Percentiles rank a stretch among this genome's conserved stretches.
These are phyloP conservation scores for Diabrotica undecimpunctata DNA, from an alignment of 1,140 invertebrate genomes.

Conservation along the genomic window DNA sequence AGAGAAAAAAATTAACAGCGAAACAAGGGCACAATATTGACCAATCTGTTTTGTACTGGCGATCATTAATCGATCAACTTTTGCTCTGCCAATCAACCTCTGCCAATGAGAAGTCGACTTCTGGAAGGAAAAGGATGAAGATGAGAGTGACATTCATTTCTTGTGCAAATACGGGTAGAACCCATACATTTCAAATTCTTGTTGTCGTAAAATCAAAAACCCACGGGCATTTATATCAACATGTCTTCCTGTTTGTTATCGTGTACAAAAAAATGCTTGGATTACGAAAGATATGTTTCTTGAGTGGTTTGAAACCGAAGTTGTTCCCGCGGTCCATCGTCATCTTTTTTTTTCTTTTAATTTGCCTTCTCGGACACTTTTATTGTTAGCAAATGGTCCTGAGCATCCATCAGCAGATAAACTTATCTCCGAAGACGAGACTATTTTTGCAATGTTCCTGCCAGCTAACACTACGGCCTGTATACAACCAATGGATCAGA, in stretches of 20 bases:
- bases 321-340: constrained; percentile 23
- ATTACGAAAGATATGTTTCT: constrained; percentile 27
- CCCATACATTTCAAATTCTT: constrained; percentile 41
- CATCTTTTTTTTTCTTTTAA: constrained; percentile 35
- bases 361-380: constrained; percentile 22
- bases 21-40: constrained; percentile 28
- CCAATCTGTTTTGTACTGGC: constrained; percentile 23
- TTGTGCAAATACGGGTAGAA: constrained; percentile 39
- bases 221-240: constrained; percentile 12
- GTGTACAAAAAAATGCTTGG: constrained; percentile 40
- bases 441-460: constrained; percentile 44
- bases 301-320: constrained; percentile 23
- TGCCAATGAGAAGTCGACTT: no score
- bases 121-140: constrained; percentile 36
- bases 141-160: constrained; percentile 41
- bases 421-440: constrained; percentile 35
- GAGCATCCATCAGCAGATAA: constrained; percentile 29
- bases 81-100: not conserved
- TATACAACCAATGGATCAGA: constrained; percentile 43
- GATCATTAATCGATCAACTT: constrained; percentile 17
- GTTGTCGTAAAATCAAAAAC: no score
- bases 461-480: no score
- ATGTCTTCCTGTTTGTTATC: constrained; percentile 40
- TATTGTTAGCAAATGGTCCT: constrained; percentile 41
- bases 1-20: no score